phyloP scores from a whole-genome alignment of 2,113 vertebrate genomes.

The Pan troglodytes region NHGRI_mPanTro3-v2.1_pri NC_072398.2:94408001-94408500 shows the following conservation, averaged over 20 bases:
- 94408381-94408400: background rate
- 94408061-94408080: background rate
- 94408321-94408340: background rate
- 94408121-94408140: background rate
- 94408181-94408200: fast-evolving
- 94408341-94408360: background rate
- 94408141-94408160: background rate
- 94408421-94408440: too few relatives aligned
- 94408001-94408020: background rate
- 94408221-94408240: background rate
- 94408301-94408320: background rate
- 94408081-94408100: background rate
- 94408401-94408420: background rate
- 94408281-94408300: background rate
- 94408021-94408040: fast-evolving
- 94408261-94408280: fast-evolving
- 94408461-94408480: background rate
- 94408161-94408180: background rate
- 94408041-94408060: background rate
- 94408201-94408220: background rate
- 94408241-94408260: background rate
- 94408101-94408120: background rate
- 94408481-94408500: background rate
- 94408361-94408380: background rate
- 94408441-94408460: background rate